Base-by-base conservation (phyloP, 2,888 invertebrate genomes). In the Trilocha varians region DNA sequence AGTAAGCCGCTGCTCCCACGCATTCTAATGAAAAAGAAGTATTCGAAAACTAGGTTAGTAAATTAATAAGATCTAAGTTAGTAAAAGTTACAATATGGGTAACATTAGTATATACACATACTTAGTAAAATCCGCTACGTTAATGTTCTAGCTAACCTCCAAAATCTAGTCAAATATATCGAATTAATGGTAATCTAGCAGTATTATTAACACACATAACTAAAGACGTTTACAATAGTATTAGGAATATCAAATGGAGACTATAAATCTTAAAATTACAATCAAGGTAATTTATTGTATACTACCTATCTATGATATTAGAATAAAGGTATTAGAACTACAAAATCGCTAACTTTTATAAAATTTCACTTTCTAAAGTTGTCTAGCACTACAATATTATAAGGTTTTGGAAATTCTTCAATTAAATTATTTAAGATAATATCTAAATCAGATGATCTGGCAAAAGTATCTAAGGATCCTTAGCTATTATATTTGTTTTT, bases 401-500 rank as follows among this genome's bases (percentile, higher is more conserved):
- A 38, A 57, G 55, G 25, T 43, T 52, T n/a, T n/a, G n/a, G n/a
- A n/a, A n/a, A 47, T 44, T 48, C 52, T 54, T 46, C 41, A 46
- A 50, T 45, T 15, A 34, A 33, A 13, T 33, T 55, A 53, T 55
- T 42, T 57, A 55, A 66, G 56, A 70, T 59, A 56, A 53, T 55
- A 45, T 67, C 70, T 73, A 73, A 59, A 60, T 55, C 55, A 66
- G 61, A 57, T 55, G 59, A 63, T 57, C 44, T 47, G 52, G 59
- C 60, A 65, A 62, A 64, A 68, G 65, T 68, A 63, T 64, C 74
- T 77, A 79, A 65, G 48, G 61, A 62, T 38, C 80, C 82, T 82
- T 85, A 85, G 82, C 83, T 73, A 74, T 71, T 55, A 70, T 70
- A 61, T 51, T 65, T 65, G 50, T 53, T 67, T n/a, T 62, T 55